Evolutionary conservation across 2,113 vertebrate genomes (phyloP), one percentile per base, ranked within the genome.

Genomic region (Marmota flaviventris): DNA sequence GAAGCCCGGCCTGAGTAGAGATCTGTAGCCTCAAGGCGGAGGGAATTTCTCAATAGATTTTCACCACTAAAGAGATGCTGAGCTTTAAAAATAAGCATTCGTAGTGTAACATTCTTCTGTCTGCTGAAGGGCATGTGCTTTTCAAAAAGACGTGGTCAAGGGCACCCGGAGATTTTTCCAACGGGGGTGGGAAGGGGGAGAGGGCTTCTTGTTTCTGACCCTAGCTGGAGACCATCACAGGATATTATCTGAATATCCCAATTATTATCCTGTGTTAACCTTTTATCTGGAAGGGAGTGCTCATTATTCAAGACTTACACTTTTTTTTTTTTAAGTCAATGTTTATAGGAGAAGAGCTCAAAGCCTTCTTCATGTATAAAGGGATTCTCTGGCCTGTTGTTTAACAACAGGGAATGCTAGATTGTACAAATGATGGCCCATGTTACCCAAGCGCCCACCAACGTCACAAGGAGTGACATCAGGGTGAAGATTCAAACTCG

Each of bases 41-140:
- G 37, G 48, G 92, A 96, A 96, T 95, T 83, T 79, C 94, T 93
- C 84, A 98, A 95, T 88, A 97, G 78, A 39, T 98, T 98, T 98
- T 92, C 94, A 95, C 87, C 70, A 69, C 82, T 77, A 92, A 97
- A 97, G 94, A 97, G 97, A 94, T 94, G 37, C 89, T 96, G 95
- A 97, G 95, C 70, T 98, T 89, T 91, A 73, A 95, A 96, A 89
- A 94, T 91, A 93, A 96, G 83, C 84, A 72, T 96, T 97, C 94
- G n/a, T 92, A 85, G 25, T n/a, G 48, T 53, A 96, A 42, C 96
- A 93, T 11, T 96, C 91, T 97, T 97, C 91, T 76, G 88, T 95
- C 93, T 94, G 76, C 94, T 89, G 89, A 83, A 67, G n/a, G 53
- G 45, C 95, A 94, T 95, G 93, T 95, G 76, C 24, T 86, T 42